These are phyloP conservation scores for Physeter macrocephalus DNA, from an alignment of 2,113 vertebrate species.

Conservation along the genomic window DNA sequence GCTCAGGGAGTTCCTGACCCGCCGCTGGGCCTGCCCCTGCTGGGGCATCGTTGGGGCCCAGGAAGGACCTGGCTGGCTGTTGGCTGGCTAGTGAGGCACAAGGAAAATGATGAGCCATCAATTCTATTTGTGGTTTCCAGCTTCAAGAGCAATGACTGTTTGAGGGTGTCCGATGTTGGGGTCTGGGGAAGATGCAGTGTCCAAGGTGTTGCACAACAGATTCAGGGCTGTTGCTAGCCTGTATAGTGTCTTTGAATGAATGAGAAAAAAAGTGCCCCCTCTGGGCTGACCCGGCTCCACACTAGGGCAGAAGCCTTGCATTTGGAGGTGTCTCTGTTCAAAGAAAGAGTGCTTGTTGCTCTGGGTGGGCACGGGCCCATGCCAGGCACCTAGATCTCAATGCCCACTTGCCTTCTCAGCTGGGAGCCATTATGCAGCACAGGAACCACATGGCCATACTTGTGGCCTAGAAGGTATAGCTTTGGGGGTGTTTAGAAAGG, in stretches of 20 bases:
- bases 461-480: neutral
- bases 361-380: neutral
- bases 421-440: neutral
- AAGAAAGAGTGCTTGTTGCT: neutral
- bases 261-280: neutral
- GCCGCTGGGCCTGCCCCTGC: accelerated
- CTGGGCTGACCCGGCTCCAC: neutral
- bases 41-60: neutral
- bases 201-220: neutral
- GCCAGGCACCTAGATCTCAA: neutral
- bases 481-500: neutral
- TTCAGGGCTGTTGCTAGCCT: neutral
- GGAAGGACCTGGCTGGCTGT: neutral
- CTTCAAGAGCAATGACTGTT: neutral
- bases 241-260: neutral
- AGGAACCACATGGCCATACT: neutral
- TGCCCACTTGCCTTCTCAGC: neutral
- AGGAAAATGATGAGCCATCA: neutral
- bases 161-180: neutral
- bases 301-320: neutral
- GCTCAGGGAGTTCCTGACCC: neutral
- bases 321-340: neutral
- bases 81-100: neutral
- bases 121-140: neutral
- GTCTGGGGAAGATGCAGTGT: neutral